These are phyloP conservation scores for Uria lomvia DNA, from an alignment of 2,113 vertebrate genomes.

Conservation along the genomic window DNA sequence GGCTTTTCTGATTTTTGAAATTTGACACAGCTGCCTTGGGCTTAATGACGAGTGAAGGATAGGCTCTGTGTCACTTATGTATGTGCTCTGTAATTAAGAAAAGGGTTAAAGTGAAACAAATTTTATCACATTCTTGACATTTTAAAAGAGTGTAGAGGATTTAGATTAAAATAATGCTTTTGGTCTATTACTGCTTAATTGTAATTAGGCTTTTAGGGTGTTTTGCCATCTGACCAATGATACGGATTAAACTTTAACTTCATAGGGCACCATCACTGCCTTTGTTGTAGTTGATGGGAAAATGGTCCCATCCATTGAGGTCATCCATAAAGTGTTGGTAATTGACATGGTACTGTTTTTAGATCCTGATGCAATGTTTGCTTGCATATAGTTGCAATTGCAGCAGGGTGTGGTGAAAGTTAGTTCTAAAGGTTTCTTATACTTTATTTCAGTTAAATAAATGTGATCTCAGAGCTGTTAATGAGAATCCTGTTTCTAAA, in stretches of 20 bases:
- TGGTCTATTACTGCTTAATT: neutral
- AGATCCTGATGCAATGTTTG: neutral
- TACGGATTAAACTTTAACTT: neutral
- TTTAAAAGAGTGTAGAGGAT: neutral
- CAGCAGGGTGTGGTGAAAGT: neutral
- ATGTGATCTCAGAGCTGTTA: neutral
- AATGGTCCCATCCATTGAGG: neutral
- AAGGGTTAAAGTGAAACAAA: neutral
- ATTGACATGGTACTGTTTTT: neutral
- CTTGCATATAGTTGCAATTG: neutral
- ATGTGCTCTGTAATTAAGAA: neutral
- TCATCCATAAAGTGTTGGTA: neutral
- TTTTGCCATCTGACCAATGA: neutral
- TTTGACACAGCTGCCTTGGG: neutral
- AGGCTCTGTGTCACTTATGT: neutral
- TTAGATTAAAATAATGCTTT: neutral
- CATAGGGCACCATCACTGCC: neutral
- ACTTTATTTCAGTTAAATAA: neutral
- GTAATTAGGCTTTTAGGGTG: neutral
- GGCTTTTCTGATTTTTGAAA: neutral
- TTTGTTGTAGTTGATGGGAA: neutral
- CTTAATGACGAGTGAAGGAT: neutral
- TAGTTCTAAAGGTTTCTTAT: neutral
- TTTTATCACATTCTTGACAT: rapidly evolving
- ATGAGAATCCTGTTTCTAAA: neutral